Conservation (phyloP, 2,113 vertebrate species). For the Grantiella picta region DNA sequence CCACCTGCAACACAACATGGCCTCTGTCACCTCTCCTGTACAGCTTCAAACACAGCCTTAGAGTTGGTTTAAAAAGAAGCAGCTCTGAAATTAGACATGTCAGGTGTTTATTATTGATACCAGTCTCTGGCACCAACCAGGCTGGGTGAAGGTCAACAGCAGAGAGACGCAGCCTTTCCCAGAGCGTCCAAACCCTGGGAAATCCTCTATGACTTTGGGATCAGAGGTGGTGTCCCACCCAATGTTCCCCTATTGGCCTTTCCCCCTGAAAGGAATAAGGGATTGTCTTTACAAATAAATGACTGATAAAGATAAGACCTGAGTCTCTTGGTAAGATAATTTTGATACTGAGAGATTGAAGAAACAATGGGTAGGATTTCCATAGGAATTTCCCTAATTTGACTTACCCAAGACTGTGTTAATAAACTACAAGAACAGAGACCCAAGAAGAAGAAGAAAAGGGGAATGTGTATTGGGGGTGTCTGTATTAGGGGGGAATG, state of each 20-base stretch:
- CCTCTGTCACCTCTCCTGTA: neutral
- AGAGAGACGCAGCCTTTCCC: neutral
- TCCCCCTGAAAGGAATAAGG: neutral
- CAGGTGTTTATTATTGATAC: accelerated
- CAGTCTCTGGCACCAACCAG: neutral
- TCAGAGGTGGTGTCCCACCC: neutral
- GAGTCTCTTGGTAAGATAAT: no score
- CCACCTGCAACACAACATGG: accelerated
- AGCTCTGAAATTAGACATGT: neutral
- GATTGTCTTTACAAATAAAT: no score
- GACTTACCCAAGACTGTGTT: no score
- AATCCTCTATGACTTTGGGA: neutral
- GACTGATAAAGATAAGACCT: no score
- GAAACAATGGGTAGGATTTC: no score
- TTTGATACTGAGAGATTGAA: no score
- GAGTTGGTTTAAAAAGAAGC: neutral
- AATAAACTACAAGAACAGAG: no score
- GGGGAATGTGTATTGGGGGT: no score
- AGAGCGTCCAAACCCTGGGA: neutral
- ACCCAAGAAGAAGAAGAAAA: no score
- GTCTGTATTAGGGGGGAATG: no score
- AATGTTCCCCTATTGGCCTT: neutral
- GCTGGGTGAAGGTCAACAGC: neutral
- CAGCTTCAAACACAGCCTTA: neutral
- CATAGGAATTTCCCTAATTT: no score